Percentiles rank a stretch among this genome's conserved stretches.
phyloP scores from a whole-genome alignment of 2,888 invertebrate species.

The Tolmerus cingulatus region DNA sequence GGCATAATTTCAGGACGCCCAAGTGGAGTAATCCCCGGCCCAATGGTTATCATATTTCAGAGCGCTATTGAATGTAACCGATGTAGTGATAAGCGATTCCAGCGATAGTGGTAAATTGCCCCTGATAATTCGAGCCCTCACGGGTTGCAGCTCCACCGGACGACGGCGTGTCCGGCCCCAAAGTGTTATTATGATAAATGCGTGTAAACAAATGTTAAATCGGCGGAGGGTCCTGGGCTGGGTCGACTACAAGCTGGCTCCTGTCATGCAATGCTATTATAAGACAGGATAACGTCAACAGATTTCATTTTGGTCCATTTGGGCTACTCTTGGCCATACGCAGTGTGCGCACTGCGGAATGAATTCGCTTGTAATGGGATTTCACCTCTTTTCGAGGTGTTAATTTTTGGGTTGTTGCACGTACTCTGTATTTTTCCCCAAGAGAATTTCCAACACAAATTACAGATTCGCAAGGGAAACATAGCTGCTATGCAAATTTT shows the following conservation, averaged over 20 bases:
- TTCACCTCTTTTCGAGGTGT: not conserved
- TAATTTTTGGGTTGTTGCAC: not conserved
- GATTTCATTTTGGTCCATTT: not conserved
- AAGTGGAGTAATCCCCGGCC: not conserved
- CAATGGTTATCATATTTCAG: constrained; percentile 20
- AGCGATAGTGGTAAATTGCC: constrained; percentile 8
- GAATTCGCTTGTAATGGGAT: not conserved
- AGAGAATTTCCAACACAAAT: not conserved
- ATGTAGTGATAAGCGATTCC: constrained; percentile 17
- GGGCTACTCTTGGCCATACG: not conserved
- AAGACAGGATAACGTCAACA: not conserved
- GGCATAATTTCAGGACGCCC: not conserved
- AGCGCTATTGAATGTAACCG: constrained; percentile 14
- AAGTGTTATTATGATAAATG: constrained; percentile 37
- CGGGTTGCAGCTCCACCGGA: not conserved
- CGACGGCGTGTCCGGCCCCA: not conserved
- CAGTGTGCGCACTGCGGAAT: not conserved
- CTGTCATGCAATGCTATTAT: constrained; percentile 5
- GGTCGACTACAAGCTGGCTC: not conserved
- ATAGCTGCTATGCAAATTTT: not conserved
- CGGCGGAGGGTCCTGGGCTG: not conserved
- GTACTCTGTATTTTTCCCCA: not conserved
- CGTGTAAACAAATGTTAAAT: constrained; percentile 23
- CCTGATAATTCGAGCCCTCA: not conserved
- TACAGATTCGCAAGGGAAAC: not conserved